Evolutionary conservation across 2,888 invertebrate genomes (phyloP).

Genomic region (Didymodactylos carnosus): DNA sequence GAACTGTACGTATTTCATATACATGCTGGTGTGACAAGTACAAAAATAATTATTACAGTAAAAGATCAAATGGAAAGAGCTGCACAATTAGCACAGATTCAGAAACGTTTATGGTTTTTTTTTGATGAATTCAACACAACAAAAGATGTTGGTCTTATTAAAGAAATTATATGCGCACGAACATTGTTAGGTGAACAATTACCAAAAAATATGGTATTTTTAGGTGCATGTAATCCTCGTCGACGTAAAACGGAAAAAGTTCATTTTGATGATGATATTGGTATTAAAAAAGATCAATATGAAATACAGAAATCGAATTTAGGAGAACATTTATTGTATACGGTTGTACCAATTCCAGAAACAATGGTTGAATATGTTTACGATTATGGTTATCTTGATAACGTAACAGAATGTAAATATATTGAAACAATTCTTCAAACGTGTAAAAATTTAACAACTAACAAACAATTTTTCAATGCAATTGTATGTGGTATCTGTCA

Average conservation of each 20-base stretch:
- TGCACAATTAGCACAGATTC: background rate
- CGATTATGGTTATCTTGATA: conserved; percentile 3
- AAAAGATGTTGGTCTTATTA: conserved; percentile 27
- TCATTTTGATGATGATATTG: background rate
- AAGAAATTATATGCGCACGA: conserved; percentile 30
- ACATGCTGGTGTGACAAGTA: conserved; percentile 26
- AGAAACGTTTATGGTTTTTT: conserved; percentile 4
- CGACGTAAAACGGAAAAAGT: conserved; percentile 20
- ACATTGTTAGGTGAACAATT: conserved; percentile 22
- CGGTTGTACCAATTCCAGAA: conserved; percentile 1
- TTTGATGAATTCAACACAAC: conserved; percentile 32
- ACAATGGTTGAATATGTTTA: conserved; percentile 3
- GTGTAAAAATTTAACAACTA: background rate
- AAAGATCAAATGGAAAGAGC: conserved; percentile 21
- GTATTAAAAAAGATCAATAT: background rate
- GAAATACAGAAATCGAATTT: background rate
- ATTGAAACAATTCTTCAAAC: background rate
- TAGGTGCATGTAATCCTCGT: conserved; percentile 31
- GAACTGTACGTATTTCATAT: conserved; percentile 18
- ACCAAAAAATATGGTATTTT: conserved; percentile 22
- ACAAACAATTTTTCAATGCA: background rate
- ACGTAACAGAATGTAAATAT: background rate
- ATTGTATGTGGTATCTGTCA: background rate
- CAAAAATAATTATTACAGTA: conserved; percentile 24
- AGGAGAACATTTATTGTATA: conserved; percentile 1